These are phyloP conservation scores for Heterohyrax brucei DNA, from an alignment of 2,797 vertebrate species.

Conservation along the genomic window DNA sequence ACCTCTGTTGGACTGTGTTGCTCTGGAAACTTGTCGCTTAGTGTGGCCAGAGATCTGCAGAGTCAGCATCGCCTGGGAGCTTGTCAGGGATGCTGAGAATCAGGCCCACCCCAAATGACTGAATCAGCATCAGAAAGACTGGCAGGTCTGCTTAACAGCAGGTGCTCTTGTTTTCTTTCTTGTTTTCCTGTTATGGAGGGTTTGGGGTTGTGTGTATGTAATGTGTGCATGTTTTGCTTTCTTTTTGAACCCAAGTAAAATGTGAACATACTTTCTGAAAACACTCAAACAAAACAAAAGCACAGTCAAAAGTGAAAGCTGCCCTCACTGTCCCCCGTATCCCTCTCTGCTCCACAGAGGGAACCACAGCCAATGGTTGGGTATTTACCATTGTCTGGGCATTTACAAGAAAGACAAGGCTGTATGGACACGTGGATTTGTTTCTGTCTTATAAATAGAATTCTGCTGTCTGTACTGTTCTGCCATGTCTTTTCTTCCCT, in stretches of 20 bases:
- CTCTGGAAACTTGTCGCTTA: not conserved
- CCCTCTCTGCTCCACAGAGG: not conserved
- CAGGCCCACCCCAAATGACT: not conserved
- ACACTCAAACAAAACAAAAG: not conserved
- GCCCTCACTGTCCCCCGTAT: accelerated
- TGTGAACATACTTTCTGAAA: not conserved
- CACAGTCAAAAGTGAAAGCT: not conserved
- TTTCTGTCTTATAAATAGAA: not conserved
- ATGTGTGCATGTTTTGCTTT: not conserved
- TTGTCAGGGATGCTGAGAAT: not conserved
- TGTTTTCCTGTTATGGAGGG: not conserved
- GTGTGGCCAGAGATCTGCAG: not conserved
- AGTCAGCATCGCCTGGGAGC: not conserved
- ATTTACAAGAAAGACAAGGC: not conserved
- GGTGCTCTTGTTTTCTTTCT: not conserved
- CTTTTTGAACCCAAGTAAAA: conserved; percentile 29
- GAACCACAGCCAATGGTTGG: accelerated
- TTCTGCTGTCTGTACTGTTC: not conserved
- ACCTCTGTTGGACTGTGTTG: not conserved
- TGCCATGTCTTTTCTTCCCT: not conserved
- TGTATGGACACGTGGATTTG: accelerated
- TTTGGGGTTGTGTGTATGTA: not conserved
- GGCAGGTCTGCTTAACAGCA: not conserved
- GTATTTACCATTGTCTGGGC: too few species aligned
- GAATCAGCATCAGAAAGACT: too few species aligned